Base-by-base conservation (phyloP, 2,797 vertebrate species). In the Kryptopterus vitreolus region DNA sequence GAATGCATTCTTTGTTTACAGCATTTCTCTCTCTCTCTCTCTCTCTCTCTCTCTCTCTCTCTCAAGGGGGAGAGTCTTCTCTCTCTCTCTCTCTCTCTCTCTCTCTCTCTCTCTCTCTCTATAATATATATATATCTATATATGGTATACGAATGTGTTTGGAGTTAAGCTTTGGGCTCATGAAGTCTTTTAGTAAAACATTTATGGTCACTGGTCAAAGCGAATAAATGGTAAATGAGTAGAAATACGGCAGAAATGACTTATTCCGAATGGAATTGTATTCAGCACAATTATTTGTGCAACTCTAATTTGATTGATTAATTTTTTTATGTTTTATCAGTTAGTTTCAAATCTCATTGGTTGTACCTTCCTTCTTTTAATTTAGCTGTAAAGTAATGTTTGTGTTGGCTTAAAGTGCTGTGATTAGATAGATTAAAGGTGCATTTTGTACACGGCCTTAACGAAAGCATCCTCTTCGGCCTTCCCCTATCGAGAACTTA, bases 401-500 rank as follows among this genome's bases (percentile, higher is more conserved):
- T 13, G 50, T 33, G 13, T 13, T 48, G 38, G 24, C 1, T 29
- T 22, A 62, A 26, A 29, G 63, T 66, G 24, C 29, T 50, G n/a
- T 31, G 4, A 53, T 71, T 22, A 22, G 20, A 53, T 16, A 22
- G 29, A 31, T 22, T 53, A 58, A 74, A 74, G 58, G 55, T 74
- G 22, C 55, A 57, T 31, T n/a, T 22, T 35, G 55, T 38, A 55
- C 3, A 15, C 16, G 33, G 24, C 46, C 43, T 31, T 70, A 29
- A 53, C 53, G 29, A 71, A 38, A 24, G 13, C 24, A 73, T 73
- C 6, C n/a, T 46, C 35, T 20, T 58, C 20, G 10, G 4, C 53
- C 20, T 33, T 74, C 26, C 72, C 31, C 62, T 20, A 83, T 55
- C 53, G 24, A 38, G 33, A 65, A 57, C 48, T 15, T 61, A 43